A percentile compares a stretch with the other conserved stretches of the same genome.
Conservation (phyloP, 2,888 invertebrate species). For the Nomada fucata region DNA sequence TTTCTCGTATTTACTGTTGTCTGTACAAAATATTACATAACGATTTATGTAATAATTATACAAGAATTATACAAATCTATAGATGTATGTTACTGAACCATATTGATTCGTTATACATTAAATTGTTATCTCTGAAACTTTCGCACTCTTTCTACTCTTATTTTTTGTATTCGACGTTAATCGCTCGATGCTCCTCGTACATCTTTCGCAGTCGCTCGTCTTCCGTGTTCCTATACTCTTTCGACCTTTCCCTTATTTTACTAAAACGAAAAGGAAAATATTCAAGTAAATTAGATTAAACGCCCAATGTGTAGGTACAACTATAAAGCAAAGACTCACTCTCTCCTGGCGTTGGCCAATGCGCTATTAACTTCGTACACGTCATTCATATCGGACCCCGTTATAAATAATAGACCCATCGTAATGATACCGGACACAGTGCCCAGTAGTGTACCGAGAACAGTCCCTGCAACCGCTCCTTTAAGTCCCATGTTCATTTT, state of each 20-base stretch:
- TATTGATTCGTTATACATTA: not conserved
- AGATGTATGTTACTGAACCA: not conserved
- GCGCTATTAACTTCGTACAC: not conserved
- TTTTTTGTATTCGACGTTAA: not conserved
- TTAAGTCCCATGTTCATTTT: constrained; percentile 89
- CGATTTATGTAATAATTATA: constrained; percentile 14
- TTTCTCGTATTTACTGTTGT: constrained; percentile 1
- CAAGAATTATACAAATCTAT: constrained; percentile 18
- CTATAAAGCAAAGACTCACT: constrained; percentile 24
- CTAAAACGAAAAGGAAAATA: constrained; percentile 7
- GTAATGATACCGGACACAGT: constrained; percentile 85
- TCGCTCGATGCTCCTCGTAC: not conserved
- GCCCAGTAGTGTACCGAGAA: constrained; percentile 88
- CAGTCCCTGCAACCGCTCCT: constrained; percentile 88
- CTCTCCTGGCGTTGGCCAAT: not conserved
- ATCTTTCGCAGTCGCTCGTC: not conserved
- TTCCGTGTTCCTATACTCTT: fast-evolving
- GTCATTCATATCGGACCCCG: constrained; percentile 27
- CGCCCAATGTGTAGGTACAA: not conserved
- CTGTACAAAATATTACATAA: constrained; percentile 21
- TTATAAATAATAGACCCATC: constrained; percentile 5
- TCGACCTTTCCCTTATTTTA: fast-evolving
- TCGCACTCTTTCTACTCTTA: not conserved
- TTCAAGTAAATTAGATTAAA: not conserved
- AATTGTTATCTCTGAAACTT: not conserved